phyloP scores from a whole-genome alignment of 2,888 invertebrate genomes.

The Cerastis leucographa region DNA sequence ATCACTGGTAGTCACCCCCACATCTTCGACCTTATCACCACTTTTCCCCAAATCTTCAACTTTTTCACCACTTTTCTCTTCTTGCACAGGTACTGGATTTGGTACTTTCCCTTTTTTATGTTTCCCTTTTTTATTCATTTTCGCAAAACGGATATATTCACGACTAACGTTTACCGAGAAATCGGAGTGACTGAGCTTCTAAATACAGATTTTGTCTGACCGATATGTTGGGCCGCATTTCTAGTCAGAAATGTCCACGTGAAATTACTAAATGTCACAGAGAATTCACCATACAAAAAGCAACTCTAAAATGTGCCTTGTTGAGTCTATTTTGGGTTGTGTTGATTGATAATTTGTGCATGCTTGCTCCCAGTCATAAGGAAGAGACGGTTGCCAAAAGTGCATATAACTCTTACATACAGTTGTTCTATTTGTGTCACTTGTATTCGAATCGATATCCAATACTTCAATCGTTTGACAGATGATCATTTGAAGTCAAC shows the following conservation, averaged over 20 bases:
- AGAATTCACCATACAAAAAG: conserved; percentile 16
- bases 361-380: conserved; percentile 67
- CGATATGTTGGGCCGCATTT: conserved; percentile 83
- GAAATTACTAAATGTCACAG: conserved; percentile 85
- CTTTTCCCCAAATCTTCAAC: conserved; percentile 35
- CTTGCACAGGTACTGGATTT: conserved; percentile 68
- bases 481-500: conserved; percentile 29
- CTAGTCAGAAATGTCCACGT: conserved; percentile 80
- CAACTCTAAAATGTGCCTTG: conserved; percentile 41
- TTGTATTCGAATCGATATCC: conserved; percentile 32
- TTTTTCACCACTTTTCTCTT: conserved; percentile 52
- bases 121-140: conserved; percentile 86
- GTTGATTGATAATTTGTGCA: conserved; percentile 64
- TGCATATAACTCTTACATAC: conserved; percentile 70
- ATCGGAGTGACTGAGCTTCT: conserved; percentile 79
- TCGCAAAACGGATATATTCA: conserved; percentile 53
- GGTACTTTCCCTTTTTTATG: conserved; percentile 81
- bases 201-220: conserved; percentile 85
- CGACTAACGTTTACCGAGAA: conserved; percentile 66
- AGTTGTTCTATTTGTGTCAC: conserved; percentile 51
- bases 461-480: conserved; percentile 50
- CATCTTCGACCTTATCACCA: conserved; percentile 45
- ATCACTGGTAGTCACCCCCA: conserved; percentile 26
- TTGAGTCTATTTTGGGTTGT: conserved; percentile 51
- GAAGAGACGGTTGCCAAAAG: conserved; percentile 75